Percentiles rank a stretch among this genome's conserved stretches.
These are phyloP conservation scores for Habroteleia sp. DNA, from an alignment of 2,888 invertebrate species.

Conservation along the genomic window DNA sequence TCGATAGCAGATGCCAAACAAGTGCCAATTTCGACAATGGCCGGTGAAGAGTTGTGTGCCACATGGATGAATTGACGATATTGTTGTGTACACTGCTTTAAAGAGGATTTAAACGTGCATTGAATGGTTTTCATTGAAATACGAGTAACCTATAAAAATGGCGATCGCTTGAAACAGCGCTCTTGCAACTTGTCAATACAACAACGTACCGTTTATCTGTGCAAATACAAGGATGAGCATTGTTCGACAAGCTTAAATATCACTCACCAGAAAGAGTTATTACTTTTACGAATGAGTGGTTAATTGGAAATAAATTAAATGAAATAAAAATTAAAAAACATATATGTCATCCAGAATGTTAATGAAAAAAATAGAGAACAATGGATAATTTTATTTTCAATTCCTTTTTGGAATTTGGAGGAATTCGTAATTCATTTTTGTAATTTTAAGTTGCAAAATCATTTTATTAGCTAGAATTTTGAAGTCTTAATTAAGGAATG, in stretches of 20 bases:
- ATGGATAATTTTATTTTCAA: too few species aligned
- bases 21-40: constrained; percentile 69
- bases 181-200: constrained; percentile 47
- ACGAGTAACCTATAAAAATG: constrained; percentile 61
- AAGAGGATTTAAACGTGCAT: constrained; percentile 58
- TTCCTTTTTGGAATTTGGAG: too few species aligned
- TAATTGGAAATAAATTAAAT: too few species aligned
- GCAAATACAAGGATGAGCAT: constrained; percentile 44
- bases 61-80: constrained; percentile 61
- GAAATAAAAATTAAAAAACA: too few species aligned
- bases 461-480: too few species aligned
- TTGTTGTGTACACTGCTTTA: constrained; percentile 64
- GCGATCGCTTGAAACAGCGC: constrained; percentile 16
- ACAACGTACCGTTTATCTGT: constrained; percentile 38
- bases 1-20: constrained; percentile 68
- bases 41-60: constrained; percentile 58
- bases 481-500: too few species aligned
- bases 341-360: too few species aligned
- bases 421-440: too few species aligned
- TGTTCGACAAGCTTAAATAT: constrained; percentile 42
- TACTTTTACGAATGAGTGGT: constrained; percentile 8
- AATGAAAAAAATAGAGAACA: too few species aligned
- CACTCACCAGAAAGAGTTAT: constrained; percentile 16
- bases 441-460: too few species aligned
- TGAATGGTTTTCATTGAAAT: constrained; percentile 61